phyloP scores from a whole-genome alignment of 2,113 vertebrate genomes.

The Falcunculus frontatus region DNA sequence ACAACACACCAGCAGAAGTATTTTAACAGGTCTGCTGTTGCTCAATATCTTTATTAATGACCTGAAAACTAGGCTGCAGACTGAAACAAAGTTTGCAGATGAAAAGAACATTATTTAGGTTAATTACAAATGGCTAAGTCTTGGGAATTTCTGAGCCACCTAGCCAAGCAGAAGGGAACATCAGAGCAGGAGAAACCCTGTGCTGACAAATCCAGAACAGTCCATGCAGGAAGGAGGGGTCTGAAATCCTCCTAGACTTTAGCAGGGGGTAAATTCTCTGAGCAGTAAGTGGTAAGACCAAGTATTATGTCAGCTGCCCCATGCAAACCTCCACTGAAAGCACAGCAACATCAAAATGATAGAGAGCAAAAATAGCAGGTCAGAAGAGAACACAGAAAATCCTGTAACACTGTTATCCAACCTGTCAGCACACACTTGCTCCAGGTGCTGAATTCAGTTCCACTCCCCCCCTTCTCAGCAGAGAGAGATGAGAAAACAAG shows the following conservation, averaged over 20 bases:
- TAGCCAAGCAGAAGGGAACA: neutral
- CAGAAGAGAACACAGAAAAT: neutral
- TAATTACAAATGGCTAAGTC: neutral
- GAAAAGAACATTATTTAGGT: constrained; percentile 27
- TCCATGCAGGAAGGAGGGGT: neutral
- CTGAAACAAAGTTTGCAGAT: constrained; percentile 7
- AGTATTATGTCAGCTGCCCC: neutral
- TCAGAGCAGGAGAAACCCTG: neutral
- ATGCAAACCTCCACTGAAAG: neutral
- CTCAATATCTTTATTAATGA: constrained; percentile 22
- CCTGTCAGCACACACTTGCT: neutral
- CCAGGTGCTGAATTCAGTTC: neutral
- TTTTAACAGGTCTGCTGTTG: neutral
- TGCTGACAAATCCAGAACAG: neutral
- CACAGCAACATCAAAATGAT: neutral
- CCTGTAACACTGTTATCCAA: neutral
- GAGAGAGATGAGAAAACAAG: neutral
- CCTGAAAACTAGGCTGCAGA: neutral
- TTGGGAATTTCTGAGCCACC: constrained; percentile 23
- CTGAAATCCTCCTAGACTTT: neutral
- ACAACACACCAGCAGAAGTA: neutral
- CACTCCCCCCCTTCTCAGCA: neutral
- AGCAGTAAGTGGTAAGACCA: neutral
- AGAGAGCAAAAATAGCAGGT: neutral
- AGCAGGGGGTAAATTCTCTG: neutral